A percentile compares a stretch with the other conserved stretches of the same genome.
These are phyloP conservation scores for Macaria liturata DNA, from an alignment of 2,888 invertebrate species.

Conservation along the genomic window DNA sequence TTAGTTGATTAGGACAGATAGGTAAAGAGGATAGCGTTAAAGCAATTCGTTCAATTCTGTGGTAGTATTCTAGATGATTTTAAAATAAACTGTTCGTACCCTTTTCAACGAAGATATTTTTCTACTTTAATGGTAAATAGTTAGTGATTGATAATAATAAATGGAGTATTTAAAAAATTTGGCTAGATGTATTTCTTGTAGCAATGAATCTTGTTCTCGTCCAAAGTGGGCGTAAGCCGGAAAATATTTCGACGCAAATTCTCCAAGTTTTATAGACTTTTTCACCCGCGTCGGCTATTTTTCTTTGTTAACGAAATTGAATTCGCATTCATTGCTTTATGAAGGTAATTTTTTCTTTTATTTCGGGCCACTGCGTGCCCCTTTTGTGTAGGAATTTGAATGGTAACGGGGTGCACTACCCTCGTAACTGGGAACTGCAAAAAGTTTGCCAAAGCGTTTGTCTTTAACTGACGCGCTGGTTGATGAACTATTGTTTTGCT, in stretches of 20 bases:
- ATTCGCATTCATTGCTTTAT: slow-evolving; percentile 67
- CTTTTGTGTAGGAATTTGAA: slow-evolving; percentile 33
- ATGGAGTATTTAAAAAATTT: not conserved
- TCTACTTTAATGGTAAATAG: too few species aligned
- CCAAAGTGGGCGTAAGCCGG: slow-evolving; percentile 20
- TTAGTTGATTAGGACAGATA: too few species aligned
- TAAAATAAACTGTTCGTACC: too few species aligned
- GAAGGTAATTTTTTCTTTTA: slow-evolving; percentile 55
- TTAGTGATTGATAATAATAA: too few species aligned
- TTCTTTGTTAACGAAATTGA: slow-evolving; percentile 72
- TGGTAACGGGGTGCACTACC: slow-evolving; percentile 27
- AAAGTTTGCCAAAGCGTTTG: slow-evolving; percentile 25
- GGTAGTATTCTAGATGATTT: too few species aligned
- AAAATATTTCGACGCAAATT: slow-evolving; percentile 33
- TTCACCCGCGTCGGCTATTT: slow-evolving; percentile 48
- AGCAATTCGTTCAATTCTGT: too few species aligned
- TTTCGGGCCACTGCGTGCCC: slow-evolving; percentile 40
- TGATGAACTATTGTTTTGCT: slow-evolving; percentile 20
- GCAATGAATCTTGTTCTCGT: slow-evolving; percentile 5
- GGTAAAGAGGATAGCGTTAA: too few species aligned
- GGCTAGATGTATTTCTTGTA: not conserved
- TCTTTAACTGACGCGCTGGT: slow-evolving; percentile 20
- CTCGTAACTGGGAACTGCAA: slow-evolving; percentile 24
- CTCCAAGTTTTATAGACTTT: slow-evolving; percentile 34
- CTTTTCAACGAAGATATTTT: too few species aligned